Evolutionary conservation across 2,888 invertebrate species (phyloP).

Genomic region (Ectemnius lituratus): DNA sequence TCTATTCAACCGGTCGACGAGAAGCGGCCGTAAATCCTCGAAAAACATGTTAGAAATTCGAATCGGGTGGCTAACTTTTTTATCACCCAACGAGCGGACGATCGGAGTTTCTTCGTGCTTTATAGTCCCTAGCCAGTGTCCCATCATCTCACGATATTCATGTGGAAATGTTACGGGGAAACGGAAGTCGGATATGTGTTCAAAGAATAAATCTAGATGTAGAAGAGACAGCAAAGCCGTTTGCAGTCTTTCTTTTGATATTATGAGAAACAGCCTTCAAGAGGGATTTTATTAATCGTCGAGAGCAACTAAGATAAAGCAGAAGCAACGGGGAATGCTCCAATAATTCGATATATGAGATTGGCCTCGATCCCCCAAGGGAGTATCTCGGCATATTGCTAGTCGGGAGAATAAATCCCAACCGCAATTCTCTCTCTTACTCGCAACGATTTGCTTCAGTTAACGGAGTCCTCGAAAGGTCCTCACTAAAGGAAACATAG

Average conservation of each 20-base stretch:
- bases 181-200: neutral
- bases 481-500: too few relatives aligned
- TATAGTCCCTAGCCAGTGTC: too few relatives aligned
- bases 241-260: neutral
- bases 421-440: neutral
- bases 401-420: neutral
- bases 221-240: neutral
- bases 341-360: slow-evolving; percentile 10
- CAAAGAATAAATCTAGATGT: neutral
- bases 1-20: too few relatives aligned
- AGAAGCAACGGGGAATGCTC: neutral
- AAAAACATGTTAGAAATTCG: too few relatives aligned
- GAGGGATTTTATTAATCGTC: slow-evolving; percentile 5
- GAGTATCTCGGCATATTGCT: neutral
- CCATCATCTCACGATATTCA: too few relatives aligned
- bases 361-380: neutral
- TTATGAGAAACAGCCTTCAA: neutral
- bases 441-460: neutral
- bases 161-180: neutral
- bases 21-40: too few relatives aligned
- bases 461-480: too few relatives aligned
- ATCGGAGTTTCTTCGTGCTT: too few relatives aligned
- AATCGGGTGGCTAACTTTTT: too few relatives aligned
- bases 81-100: too few relatives aligned
- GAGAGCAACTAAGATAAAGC: neutral